phyloP scores from a whole-genome alignment of 2,113 vertebrate species.

The Vireo altiloquus region DNA sequence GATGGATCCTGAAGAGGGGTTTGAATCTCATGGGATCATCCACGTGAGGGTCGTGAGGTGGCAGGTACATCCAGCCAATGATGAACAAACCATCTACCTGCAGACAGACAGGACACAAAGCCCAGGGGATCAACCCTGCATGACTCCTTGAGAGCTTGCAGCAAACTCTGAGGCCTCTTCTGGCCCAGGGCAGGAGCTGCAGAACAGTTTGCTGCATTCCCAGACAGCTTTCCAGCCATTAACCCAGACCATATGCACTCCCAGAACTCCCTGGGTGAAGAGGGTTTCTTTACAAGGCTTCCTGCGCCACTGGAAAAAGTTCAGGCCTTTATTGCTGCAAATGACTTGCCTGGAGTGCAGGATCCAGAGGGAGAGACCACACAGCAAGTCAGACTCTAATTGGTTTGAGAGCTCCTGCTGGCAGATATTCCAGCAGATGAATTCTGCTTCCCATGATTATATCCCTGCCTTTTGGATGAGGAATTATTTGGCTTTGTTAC shows the following conservation, averaged over 20 bases:
- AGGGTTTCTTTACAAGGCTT: neutral
- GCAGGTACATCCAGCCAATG: constrained; percentile 98
- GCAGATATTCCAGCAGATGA: neutral
- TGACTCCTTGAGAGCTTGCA: fast-evolving
- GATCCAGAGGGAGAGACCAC: constrained; percentile 14
- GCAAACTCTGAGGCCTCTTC: neutral
- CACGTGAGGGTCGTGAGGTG: constrained; percentile 94
- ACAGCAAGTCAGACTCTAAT: neutral
- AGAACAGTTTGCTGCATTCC: neutral
- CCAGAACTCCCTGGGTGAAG: neutral
- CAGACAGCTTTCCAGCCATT: neutral
- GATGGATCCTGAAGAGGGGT: constrained; percentile 91
- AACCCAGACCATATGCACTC: neutral
- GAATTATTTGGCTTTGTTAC: neutral
- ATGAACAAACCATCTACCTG: constrained; percentile 96
- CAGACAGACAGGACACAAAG: neutral
- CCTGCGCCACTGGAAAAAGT: constrained; percentile 1
- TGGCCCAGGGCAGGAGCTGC: neutral
- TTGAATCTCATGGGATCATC: constrained; percentile 95
- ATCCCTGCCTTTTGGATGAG: neutral
- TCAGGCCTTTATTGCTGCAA: constrained; percentile 13
- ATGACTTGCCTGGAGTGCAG: neutral
- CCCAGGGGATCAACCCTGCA: neutral
- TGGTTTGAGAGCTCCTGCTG: neutral
- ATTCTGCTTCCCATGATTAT: neutral